Evolutionary conservation across 2,797 vertebrate genomes (phyloP).

Genomic region (Pyrrhura leucotis): DNA sequence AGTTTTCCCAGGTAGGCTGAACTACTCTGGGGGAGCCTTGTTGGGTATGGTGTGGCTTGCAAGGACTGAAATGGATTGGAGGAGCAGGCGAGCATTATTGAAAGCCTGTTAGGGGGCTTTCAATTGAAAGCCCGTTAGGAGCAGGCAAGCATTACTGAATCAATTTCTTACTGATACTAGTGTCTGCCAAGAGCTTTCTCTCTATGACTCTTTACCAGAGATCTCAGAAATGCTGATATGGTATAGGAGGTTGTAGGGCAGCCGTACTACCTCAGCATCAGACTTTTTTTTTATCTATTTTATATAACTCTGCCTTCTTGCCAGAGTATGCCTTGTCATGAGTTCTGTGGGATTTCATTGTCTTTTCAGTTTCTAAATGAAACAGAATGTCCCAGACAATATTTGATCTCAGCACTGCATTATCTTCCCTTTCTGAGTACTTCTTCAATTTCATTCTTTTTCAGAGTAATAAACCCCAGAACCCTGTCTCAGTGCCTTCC

Average conservation of each 20-base stretch:
- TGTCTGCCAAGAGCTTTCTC: background rate
- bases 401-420: background rate
- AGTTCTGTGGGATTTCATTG: background rate
- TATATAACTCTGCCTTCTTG: background rate
- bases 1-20: background rate
- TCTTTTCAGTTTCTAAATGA: constrained; percentile 7
- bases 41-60: background rate
- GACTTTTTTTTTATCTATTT: background rate
- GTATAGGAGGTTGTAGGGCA: background rate
- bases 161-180: background rate
- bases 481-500: background rate
- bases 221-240: background rate
- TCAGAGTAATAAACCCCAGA: background rate
- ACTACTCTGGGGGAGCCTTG: background rate
- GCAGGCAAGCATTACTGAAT: background rate
- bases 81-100: background rate
- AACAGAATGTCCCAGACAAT: background rate
- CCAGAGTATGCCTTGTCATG: background rate
- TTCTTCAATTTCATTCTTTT: background rate
- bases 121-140: background rate
- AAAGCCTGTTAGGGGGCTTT: background rate
- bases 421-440: background rate
- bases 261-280: background rate
- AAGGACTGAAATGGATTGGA: background rate
- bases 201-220: background rate